Base-by-base conservation (phyloP, 1,140 invertebrate genomes). In the Tetramorium parvispinum region DNA sequence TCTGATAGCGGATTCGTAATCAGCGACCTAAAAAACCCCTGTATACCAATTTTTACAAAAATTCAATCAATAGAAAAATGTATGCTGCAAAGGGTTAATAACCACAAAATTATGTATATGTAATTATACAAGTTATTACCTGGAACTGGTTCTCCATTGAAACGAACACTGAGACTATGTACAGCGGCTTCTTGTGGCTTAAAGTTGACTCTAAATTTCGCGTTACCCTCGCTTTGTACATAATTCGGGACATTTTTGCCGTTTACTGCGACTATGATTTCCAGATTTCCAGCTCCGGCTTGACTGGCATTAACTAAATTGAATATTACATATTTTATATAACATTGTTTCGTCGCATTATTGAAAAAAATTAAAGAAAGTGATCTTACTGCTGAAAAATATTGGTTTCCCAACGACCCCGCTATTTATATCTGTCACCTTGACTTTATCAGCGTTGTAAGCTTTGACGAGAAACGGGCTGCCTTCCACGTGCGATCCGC, bases 171-270 rank as follows among this genome's bases (percentile, higher is more conserved):
- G 0, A 98, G 95, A 85, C 97, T 98, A 94, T 99, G 98, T 1
- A 97, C 96, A 3, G 98, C 98, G 3, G 98, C 97, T 95, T 98
- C 98, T 73, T 98, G 98, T 0, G 99, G 99, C 92, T 99, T 99
- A 94, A 99, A 99, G 94, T 99, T 99, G 3, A 99, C 99, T 92
- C 97, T 95, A 91, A 99, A 99, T 91, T 98, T 97, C 0, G 99
- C 99, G 95, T 99, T 99, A 37, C 98, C 98, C 96, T 99, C 99
- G 59, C 98, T 98, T 93, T 99, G 98, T 1, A 99, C 99, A 94
- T 99, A 99, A 96, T 99, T 99, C 7, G 99, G 99, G 7, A 99
- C 99, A 96, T 99, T 99, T 92, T 98, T 97, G 4, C 98, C 98
- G 92, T 98, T 98, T n/a, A 99, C 98, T 0, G 98, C 98, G 0